A percentile compares a stretch with the other conserved stretches of the same genome.
phyloP scores from a whole-genome alignment of 2,888 invertebrate genomes.

The Bembecia ichneumoniformis region DNA sequence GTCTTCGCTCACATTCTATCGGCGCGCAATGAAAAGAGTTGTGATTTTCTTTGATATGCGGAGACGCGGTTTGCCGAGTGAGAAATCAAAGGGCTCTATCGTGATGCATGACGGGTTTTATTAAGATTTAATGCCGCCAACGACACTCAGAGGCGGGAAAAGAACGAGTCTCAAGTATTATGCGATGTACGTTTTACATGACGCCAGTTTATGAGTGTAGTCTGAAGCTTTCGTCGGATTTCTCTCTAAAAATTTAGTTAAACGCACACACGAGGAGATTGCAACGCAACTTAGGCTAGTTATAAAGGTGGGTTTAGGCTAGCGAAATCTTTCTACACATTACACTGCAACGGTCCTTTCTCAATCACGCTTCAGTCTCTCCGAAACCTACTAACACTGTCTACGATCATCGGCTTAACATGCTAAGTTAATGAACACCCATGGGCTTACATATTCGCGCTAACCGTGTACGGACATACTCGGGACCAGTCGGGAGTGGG shows the following conservation, averaged over 20 bases:
- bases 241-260: not conserved
- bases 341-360: constrained; percentile 8
- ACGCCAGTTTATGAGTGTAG: constrained; percentile 52
- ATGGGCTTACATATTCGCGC: constrained; percentile 43
- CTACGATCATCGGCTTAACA: constrained; percentile 56
- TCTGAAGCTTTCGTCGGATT: constrained; percentile 1
- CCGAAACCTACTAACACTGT: constrained; percentile 25
- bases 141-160: constrained; percentile 70
- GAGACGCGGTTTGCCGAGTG: constrained; percentile 70
- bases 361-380: constrained; percentile 19
- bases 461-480: constrained; percentile 27
- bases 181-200: constrained; percentile 63
- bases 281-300: too few relatives aligned
- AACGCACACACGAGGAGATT: too few relatives aligned
- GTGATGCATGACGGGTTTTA: constrained; percentile 69
- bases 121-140: constrained; percentile 71
- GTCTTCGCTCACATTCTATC: constrained; percentile 65
- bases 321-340: not conserved
- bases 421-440: constrained; percentile 58
- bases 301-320: too few relatives aligned
- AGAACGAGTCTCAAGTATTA: constrained; percentile 65
- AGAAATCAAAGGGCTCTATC: constrained; percentile 67
- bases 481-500: constrained; percentile 13
- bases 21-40: constrained; percentile 72
- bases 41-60: constrained; percentile 69